phyloP scores from a whole-genome alignment of 2,797 vertebrate species.

The Amblyopsis hoosieri region DNA sequence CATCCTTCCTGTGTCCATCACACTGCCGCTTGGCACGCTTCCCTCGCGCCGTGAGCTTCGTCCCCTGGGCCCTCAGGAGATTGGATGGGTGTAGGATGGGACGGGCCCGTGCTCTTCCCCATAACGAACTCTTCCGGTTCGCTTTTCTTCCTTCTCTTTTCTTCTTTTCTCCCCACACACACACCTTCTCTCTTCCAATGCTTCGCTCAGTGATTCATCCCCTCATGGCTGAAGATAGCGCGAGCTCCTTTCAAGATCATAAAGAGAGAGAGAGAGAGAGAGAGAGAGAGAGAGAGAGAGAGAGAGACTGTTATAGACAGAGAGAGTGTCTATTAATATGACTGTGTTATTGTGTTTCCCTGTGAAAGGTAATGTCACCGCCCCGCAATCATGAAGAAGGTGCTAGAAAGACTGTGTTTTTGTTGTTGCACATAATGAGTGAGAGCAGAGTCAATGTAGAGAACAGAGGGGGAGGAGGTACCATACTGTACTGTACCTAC shows the following conservation, averaged over 20 bases:
- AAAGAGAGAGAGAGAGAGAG: slow-evolving; percentile 45
- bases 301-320: slow-evolving; percentile 30
- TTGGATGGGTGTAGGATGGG: slow-evolving; percentile 44
- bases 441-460: slow-evolving; percentile 41
- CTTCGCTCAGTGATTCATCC: slow-evolving; percentile 57
- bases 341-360: slow-evolving; percentile 45
- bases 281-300: slow-evolving; percentile 13
- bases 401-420: slow-evolving; percentile 39
- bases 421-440: slow-evolving; percentile 42
- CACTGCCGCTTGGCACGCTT: slow-evolving; percentile 41
- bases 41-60: slow-evolving; percentile 38
- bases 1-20: slow-evolving; percentile 57
- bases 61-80: slow-evolving; percentile 49
- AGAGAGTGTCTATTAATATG: slow-evolving; percentile 39
- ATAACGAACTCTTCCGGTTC: slow-evolving; percentile 49
- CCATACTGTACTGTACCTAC: slow-evolving; percentile 2
- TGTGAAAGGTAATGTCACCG: slow-evolving; percentile 36
- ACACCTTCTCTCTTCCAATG: slow-evolving; percentile 37
- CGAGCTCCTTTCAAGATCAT: slow-evolving; percentile 58
- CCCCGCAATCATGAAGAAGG: slow-evolving; percentile 51
- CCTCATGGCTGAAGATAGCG: slow-evolving; percentile 51
- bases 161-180: slow-evolving; percentile 30
- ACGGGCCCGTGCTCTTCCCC: slow-evolving; percentile 40
- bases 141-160: slow-evolving; percentile 21
- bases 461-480: slow-evolving; percentile 28